These are phyloP conservation scores for Siphamia tubifer DNA, from an alignment of 2,113 vertebrate genomes.

Conservation along the genomic window DNA sequence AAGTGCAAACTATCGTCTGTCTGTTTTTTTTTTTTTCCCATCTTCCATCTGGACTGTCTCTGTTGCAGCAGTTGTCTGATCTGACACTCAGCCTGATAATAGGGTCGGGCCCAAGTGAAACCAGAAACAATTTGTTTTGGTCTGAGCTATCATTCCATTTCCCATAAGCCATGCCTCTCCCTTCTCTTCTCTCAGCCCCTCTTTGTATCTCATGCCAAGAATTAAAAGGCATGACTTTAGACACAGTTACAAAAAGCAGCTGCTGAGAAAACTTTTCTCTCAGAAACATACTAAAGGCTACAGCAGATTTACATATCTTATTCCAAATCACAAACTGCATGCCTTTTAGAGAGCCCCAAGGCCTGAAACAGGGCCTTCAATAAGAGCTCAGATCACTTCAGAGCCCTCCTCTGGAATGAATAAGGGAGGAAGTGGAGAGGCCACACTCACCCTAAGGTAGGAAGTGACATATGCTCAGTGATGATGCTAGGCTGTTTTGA, in stretches of 20 bases:
- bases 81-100: constrained; percentile 76
- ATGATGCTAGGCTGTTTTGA: constrained; percentile 79
- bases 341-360: constrained; percentile 63
- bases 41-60: constrained; percentile 69
- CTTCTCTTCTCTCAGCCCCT: constrained; percentile 68
- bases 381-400: constrained; percentile 50
- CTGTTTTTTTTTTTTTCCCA: background rate
- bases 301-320: constrained; percentile 78
- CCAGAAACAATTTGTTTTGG: constrained; percentile 79
- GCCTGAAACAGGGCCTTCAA: constrained; percentile 38
- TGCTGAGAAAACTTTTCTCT: constrained; percentile 69
- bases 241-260: constrained; percentile 79
- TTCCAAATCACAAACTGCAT: constrained; percentile 73
- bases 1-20: constrained; percentile 42
- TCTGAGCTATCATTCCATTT: constrained; percentile 76
- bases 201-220: constrained; percentile 76
- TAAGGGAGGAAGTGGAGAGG: constrained; percentile 77
- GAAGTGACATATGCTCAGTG: constrained; percentile 78
- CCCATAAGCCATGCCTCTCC: constrained; percentile 75
- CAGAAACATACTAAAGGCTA: constrained; percentile 63
- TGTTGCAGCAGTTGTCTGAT: constrained; percentile 68
- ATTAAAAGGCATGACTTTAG: constrained; percentile 77
- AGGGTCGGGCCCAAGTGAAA: constrained; percentile 73
- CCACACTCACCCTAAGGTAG: constrained; percentile 74
- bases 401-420: constrained; percentile 72